Evolutionary conservation across 2,888 invertebrate species (phyloP).

Genomic region (Eristalis pertinax): DNA sequence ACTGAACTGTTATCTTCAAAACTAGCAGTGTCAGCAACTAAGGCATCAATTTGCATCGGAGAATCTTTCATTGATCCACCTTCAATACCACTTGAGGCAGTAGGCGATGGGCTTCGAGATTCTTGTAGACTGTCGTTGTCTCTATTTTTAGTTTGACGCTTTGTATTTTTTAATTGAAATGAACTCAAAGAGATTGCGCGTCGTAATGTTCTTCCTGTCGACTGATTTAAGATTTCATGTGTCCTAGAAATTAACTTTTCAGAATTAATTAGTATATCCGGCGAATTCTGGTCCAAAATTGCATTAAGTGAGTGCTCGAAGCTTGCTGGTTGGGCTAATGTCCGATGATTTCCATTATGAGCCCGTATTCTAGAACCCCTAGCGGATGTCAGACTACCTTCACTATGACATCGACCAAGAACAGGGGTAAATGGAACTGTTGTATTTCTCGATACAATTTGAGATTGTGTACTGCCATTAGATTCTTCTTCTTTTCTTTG

Average conservation of each 20-base stretch:
- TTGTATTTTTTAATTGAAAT: constrained; percentile 66
- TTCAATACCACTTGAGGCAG: constrained; percentile 93
- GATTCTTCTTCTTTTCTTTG: constrained; percentile 71
- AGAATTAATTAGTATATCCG: constrained; percentile 73
- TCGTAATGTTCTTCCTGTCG: constrained; percentile 52
- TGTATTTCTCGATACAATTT: constrained; percentile 56
- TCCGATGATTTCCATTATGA: constrained; percentile 74
- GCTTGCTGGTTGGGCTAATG: constrained; percentile 74
- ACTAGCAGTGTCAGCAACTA: constrained; percentile 85
- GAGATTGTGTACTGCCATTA: constrained; percentile 63
- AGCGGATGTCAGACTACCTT: constrained; percentile 82
- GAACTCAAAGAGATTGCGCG: constrained; percentile 75
- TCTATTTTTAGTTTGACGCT: constrained; percentile 74
- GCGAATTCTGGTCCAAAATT: constrained; percentile 74
- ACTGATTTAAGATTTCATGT: constrained; percentile 10
- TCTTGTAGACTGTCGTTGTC: constrained; percentile 80
- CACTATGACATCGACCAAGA: constrained; percentile 83
- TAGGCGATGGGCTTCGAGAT: constrained; percentile 92
- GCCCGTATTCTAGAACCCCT: constrained; percentile 75
- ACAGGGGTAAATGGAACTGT: constrained; percentile 76
- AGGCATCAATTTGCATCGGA: constrained; percentile 91
- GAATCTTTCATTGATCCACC: constrained; percentile 89
- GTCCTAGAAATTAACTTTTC: constrained; percentile 74
- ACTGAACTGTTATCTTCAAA: constrained; percentile 79
- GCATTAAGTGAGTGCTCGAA: constrained; percentile 77